Conservation (phyloP, 2,113 vertebrate genomes). For the Anthoscopus minutus region DNA sequence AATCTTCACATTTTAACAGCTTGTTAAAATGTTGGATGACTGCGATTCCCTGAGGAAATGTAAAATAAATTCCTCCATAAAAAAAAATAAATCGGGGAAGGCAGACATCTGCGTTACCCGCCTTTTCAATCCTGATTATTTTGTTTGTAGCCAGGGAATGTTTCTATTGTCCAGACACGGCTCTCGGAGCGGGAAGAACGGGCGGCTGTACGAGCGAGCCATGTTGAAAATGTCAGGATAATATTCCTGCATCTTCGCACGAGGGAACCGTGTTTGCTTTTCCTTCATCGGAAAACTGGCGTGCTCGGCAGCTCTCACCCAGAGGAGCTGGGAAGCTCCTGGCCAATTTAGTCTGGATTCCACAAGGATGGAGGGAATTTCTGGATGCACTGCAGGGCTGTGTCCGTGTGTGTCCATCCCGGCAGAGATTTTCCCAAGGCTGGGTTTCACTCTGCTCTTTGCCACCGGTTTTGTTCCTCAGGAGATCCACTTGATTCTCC, state of each 20-base stretch:
- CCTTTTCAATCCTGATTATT: slow-evolving; percentile 40
- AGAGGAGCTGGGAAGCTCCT: neutral
- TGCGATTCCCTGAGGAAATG: neutral
- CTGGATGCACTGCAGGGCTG: neutral
- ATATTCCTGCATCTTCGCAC: slow-evolving; percentile 6
- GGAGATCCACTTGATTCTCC: neutral
- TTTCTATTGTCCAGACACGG: slow-evolving; percentile 32
- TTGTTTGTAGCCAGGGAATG: slow-evolving; percentile 31
- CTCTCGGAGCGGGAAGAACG: neutral
- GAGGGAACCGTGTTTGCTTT: slow-evolving; percentile 43
- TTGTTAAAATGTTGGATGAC: neutral
- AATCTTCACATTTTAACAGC: neutral
- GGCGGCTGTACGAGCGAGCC: neutral
- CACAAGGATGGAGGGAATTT: neutral
- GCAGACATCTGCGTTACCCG: neutral
- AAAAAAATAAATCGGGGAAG: neutral
- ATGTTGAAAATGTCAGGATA: slow-evolving; percentile 47
- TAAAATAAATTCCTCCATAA: neutral
- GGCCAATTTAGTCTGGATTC: neutral
- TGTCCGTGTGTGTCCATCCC: neutral
- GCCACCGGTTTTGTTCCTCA: neutral
- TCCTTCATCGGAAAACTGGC: neutral
- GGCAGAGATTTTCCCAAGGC: neutral
- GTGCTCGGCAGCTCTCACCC: neutral
- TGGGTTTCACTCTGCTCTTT: neutral